Base-by-base conservation (phyloP, 2,113 vertebrate genomes). In the Butorides virescens region DNA sequence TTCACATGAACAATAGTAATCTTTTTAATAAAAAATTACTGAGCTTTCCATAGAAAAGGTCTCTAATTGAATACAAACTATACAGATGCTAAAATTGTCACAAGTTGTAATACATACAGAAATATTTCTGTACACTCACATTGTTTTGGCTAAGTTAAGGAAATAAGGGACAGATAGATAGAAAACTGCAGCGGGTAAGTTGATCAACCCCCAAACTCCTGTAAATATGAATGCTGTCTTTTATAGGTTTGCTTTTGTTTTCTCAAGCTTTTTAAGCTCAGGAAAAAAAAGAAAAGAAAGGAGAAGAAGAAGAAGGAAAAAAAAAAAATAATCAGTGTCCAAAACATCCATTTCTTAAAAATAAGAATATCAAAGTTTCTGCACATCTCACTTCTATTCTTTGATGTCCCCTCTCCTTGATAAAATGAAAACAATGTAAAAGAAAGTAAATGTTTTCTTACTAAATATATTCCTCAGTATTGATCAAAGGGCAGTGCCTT, bases 21-120 rank as follows among this genome's bases (percentile, higher is more conserved):
- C 97, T 98, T 98, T 98, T 98, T 97, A 97, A 98, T 98, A 98
- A 98, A 98, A 97, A 98, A 98, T 98, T 98, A 98, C 98, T 97
- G 95, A 98, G 97, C 97, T 98, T 98, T 98, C 98, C 98, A 98
- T 96, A 98, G 98, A 98, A 98, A 98, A 98, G 98, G 97, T 96
- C 95, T 98, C 97, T 96, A 97, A 97, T 84, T 97, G 96, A 98
- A 96, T 97, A 98, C 91, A 98, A 98, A 98, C 98, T 97, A 97
- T 98, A 98, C 94, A 98, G 97, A 97, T 97, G 97, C 94, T 97
- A 96, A 97, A 98, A 97, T 88, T 85, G 97, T 97, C 92, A 73
- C 87, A 95, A 84, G 92, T 73, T 97, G 96, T 97, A 97, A 97
- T 92, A 97, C 86, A 97, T 96, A 97, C 97, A 98, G 98, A 98